These are phyloP conservation scores for Noctua comes DNA, from an alignment of 2,888 invertebrate genomes.

Conservation along the genomic window DNA sequence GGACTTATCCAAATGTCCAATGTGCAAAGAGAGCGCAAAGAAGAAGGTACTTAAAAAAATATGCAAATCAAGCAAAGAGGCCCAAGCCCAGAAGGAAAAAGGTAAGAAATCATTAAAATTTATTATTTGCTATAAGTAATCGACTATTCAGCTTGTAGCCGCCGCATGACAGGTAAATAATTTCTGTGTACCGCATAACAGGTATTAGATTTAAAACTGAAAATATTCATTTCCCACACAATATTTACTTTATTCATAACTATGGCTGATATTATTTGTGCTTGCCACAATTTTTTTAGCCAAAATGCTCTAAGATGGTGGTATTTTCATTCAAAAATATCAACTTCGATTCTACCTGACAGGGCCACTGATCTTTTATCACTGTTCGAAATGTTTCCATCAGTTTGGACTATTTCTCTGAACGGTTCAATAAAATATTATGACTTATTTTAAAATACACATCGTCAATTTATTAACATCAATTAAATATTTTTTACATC, in stretches of 20 bases:
- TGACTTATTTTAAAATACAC: no score
- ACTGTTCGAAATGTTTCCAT: not conserved
- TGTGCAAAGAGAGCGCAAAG: conserved; percentile 11
- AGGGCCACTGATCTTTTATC: not conserved
- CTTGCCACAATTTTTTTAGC: not conserved
- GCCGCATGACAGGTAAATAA: not conserved
- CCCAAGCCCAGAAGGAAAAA: not conserved
- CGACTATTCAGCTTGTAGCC: not conserved
- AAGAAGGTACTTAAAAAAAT: conserved; percentile 29
- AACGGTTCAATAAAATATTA: not conserved
- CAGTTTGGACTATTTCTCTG: not conserved
- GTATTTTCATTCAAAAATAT: not conserved
- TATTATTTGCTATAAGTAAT: not conserved
- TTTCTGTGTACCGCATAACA: not conserved
- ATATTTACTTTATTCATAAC: not conserved
- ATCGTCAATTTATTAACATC: no score
- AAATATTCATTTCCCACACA: not conserved
- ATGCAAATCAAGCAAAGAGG: conserved; percentile 5
- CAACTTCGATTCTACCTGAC: not conserved
- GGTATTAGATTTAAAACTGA: not conserved
- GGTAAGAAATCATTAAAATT: conserved; percentile 21
- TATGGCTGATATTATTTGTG: not conserved
- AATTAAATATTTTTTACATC: no score
- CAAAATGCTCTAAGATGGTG: not conserved
- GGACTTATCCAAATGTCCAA: conserved; percentile 15